Evolutionary conservation across 2,888 invertebrate species (phyloP), one percentile per base, ranked within the genome.

Genomic region (Noctua janthina): DNA sequence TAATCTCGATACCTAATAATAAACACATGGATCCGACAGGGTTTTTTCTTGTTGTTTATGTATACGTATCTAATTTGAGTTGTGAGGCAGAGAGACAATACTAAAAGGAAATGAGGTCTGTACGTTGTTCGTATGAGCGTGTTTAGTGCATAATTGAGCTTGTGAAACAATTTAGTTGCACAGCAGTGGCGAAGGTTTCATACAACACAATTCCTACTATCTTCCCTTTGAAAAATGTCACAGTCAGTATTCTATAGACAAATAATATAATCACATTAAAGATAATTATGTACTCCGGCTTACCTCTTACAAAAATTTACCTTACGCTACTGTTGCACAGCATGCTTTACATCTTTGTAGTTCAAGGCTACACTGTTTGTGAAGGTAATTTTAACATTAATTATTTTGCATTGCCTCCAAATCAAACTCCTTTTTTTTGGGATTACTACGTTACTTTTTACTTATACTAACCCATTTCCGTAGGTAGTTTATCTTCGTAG

Each of bases 331-430:
- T n/a, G n/a, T n/a, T n/a, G n/a, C n/a, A n/a, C n/a, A n/a, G n/a
- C n/a, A n/a, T n/a, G n/a, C n/a, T n/a, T n/a, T n/a, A n/a, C 17
- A 67, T 56, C 46, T 56, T 54, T 49, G 20, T 0, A n/a, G 39
- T 78, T 79, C 23, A 78, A 68, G 39, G 35, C 6, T n/a, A 35
- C 15, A 11, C 7, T 77, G 8, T 54, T 64, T 35, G 11, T 29
- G 0, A 62, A n/a, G 0, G 17, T 17, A 0, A 39, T 13, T 35
- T 35, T 13, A 13, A 35, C 29, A 46, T 15, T 7, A 29, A 35
- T 7, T 1, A 17, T 68, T 0, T 68, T 17, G 46, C 3, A 23
- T 3, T 49, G 15, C 7, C 51, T 69, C 4, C 1, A n/a, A 39
- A 39, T 51, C 8, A 10, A 49, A 8, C 1, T 39, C 5, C 5